A percentile compares a stretch with the other conserved stretches of the same genome.
Conservation (phyloP, 2,113 vertebrate species). For the Chitala chitala region DNA sequence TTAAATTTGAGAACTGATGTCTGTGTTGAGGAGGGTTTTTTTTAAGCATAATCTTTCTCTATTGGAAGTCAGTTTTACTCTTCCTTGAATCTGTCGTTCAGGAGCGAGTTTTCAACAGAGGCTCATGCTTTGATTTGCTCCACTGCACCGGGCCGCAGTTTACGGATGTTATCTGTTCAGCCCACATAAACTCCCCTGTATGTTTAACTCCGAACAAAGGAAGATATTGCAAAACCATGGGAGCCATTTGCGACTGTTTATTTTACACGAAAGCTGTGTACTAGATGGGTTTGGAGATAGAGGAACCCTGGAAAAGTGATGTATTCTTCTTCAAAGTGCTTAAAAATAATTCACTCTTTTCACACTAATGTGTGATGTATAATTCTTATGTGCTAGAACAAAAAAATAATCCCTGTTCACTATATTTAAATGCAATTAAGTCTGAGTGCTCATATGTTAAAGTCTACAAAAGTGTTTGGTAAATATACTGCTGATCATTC, state of each 20-base stretch:
- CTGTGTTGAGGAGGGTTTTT: too few relatives aligned
- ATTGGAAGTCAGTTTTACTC: not conserved
- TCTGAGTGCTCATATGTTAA: too few relatives aligned
- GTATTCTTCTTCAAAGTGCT: not conserved
- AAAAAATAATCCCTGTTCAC: not conserved
- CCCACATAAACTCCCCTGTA: slow-evolving; percentile 25
- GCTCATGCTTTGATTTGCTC: not conserved
- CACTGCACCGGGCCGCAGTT: not conserved
- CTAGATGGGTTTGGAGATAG: slow-evolving; percentile 40
- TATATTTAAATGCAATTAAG: not conserved
- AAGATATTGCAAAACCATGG: slow-evolving; percentile 14
- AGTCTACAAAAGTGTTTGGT: not conserved
- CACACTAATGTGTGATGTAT: not conserved
- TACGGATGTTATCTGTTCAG: slow-evolving; percentile 23
- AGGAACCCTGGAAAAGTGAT: slow-evolving; percentile 27
- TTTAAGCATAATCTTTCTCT: not conserved
- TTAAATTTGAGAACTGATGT: too few relatives aligned
- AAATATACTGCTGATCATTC: not conserved
- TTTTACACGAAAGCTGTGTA: slow-evolving; percentile 49
- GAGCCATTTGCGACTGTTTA: slow-evolving; percentile 57
- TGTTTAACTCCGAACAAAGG: slow-evolving; percentile 26
- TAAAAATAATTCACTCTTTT: not conserved
- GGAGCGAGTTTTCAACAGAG: slow-evolving; percentile 10
- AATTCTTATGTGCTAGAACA: slow-evolving; percentile 5
- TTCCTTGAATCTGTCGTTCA: not conserved